Conservation (phyloP, 2,888 invertebrate genomes). For the Agrotis exclamationis region DNA sequence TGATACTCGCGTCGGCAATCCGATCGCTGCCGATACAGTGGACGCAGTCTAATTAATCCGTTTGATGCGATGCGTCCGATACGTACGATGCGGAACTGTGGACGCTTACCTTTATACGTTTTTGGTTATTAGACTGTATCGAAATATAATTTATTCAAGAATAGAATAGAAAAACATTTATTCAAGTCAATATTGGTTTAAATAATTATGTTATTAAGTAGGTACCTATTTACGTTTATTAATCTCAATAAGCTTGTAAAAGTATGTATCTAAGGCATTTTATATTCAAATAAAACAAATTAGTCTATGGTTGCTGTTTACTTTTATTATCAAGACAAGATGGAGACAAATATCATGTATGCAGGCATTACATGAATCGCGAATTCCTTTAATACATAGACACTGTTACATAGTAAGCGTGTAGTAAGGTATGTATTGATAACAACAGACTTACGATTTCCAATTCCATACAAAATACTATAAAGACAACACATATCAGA, state of each 20-base stretch:
- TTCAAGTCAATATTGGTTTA: no score
- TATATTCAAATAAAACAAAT: conserved; percentile 57
- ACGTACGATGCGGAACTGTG: no score
- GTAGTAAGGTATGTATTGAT: conserved; percentile 28
- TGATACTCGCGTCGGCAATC: no score
- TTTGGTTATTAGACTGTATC: neutral
- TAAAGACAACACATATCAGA: conserved; percentile 44
- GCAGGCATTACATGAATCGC: conserved; percentile 37
- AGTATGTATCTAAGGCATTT: conserved; percentile 21
- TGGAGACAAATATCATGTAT: conserved; percentile 49
- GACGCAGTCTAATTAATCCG: no score
- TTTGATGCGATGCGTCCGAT: no score
- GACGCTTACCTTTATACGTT: no score
- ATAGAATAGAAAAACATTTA: no score
- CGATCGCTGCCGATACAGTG: no score
- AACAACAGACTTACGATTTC: conserved; percentile 29
- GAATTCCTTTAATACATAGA: conserved; percentile 29
- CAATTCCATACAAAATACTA: conserved; percentile 49
- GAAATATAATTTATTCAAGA: conserved; percentile 18
- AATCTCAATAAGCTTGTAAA: conserved; percentile 31
- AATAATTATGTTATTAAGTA: conserved; percentile 1
- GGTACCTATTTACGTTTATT: conserved; percentile 4
- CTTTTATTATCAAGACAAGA: conserved; percentile 64
- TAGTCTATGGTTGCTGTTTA: conserved; percentile 60
- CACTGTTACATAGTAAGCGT: conserved; percentile 30